A percentile compares a stretch with the other conserved stretches of the same genome.
phyloP scores from a whole-genome alignment of 1,140 invertebrate genomes.

The Homarus americanus region DNA sequence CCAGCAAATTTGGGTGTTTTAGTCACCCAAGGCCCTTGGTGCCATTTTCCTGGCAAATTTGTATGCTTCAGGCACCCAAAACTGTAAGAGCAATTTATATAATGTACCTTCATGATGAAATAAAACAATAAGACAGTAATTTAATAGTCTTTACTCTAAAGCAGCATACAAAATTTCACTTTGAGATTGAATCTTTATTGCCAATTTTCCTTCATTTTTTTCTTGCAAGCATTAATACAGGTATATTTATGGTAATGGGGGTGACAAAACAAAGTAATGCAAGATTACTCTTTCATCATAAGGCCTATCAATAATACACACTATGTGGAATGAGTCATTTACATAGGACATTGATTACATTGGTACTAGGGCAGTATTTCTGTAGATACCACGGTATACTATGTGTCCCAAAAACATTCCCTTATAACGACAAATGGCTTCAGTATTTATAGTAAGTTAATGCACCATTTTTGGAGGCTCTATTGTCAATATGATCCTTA shows the following conservation, averaged over 20 bases:
- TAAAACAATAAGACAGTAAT: constrained; percentile 2
- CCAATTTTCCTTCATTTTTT: constrained; percentile 50
- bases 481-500: background rate
- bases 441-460: too few relatives aligned
- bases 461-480: background rate
- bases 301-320: constrained; percentile 71
- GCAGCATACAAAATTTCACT: constrained; percentile 71
- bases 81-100: too few relatives aligned
- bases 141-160: constrained; percentile 67
- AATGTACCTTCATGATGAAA: background rate
- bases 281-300: constrained; percentile 61
- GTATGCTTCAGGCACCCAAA: too few relatives aligned
- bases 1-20: too few relatives aligned
- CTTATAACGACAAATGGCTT: background rate
- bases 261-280: constrained; percentile 63
- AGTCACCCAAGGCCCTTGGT: too few relatives aligned
- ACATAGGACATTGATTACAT: constrained; percentile 71
- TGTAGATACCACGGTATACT: constrained; percentile 58
- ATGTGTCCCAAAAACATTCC: constrained; percentile 34
- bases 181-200: constrained; percentile 62
- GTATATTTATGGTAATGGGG: constrained; percentile 51
- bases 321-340: constrained; percentile 72
- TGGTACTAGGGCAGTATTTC: constrained; percentile 61
- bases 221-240: constrained; percentile 65
- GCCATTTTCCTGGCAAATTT: too few relatives aligned